These are phyloP conservation scores for Sebastes goodei DNA, from an alignment of 2,797 vertebrate genomes.

Conservation along the genomic window DNA sequence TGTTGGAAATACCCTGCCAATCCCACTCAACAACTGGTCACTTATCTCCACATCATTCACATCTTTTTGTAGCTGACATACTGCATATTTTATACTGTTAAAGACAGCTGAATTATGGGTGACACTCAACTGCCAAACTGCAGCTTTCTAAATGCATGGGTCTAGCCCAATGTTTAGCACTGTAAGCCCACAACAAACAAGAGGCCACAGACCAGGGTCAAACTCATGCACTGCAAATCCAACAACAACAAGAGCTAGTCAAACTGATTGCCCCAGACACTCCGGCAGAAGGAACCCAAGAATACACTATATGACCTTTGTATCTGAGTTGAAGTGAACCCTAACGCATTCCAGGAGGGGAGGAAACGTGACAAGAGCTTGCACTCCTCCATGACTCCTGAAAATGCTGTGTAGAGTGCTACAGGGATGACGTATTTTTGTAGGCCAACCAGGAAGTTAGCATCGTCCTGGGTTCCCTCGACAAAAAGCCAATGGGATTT, in stretches of 20 bases:
- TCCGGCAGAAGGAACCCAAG: slow-evolving; percentile 11
- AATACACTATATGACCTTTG: slow-evolving; percentile 44
- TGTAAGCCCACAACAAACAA: slow-evolving; percentile 39
- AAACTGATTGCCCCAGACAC: slow-evolving; percentile 20
- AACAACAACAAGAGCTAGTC: slow-evolving; percentile 12
- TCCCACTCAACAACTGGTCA: slow-evolving; percentile 39
- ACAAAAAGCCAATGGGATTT: no score
- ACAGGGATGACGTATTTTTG: no score
- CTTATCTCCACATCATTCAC: background rate
- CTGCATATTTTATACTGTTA: slow-evolving; percentile 13
- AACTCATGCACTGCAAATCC: slow-evolving; percentile 56
- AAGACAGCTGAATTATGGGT: background rate
- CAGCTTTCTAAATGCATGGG: slow-evolving; percentile 1
- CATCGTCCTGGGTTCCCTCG: no score
- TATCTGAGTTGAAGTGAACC: slow-evolving; percentile 24
- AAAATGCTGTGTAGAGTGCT: slow-evolving; percentile 10
- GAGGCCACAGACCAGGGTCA: slow-evolving; percentile 17
- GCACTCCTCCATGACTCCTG: background rate
- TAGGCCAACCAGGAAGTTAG: no score
- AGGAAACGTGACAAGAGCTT: slow-evolving; percentile 35
- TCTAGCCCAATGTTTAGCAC: background rate
- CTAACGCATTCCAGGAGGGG: slow-evolving; percentile 36
- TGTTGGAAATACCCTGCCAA: slow-evolving; percentile 45
- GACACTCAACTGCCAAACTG: slow-evolving; percentile 27
- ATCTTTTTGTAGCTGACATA: slow-evolving; percentile 5